phyloP scores from a whole-genome alignment of 2,797 vertebrate genomes.

The Balearica regulorum region DNA sequence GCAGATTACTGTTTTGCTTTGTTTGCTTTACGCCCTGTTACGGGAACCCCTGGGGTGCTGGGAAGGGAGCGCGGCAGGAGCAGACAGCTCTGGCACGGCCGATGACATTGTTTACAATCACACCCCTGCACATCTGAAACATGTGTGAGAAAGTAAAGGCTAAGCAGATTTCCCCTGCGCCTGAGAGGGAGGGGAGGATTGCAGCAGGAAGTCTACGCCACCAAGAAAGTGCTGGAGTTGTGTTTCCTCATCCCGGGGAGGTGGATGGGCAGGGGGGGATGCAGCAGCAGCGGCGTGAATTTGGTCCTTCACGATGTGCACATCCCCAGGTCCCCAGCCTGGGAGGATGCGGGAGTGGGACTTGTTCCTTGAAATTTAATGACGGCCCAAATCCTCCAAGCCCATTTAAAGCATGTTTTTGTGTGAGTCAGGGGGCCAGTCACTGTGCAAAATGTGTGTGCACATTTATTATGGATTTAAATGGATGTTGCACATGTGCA shows the following conservation, averaged over 20 bases:
- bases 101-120: constrained; percentile 73
- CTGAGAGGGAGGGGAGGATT: constrained; percentile 34
- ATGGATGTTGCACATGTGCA: constrained; percentile 36
- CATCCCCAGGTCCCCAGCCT: neutral
- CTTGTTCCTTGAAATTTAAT: constrained; percentile 29
- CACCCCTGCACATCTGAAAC: constrained; percentile 73
- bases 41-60: constrained; percentile 74
- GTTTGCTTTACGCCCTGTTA: constrained; percentile 77
- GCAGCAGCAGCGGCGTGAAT: neutral
- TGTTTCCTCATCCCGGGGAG: constrained; percentile 17
- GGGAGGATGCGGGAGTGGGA: neutral
- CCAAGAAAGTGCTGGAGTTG: constrained; percentile 34
- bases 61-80: constrained; percentile 67
- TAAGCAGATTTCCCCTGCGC: constrained; percentile 52
- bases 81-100: constrained; percentile 60
- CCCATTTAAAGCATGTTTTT: constrained; percentile 8
- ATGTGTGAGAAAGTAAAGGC: constrained; percentile 72
- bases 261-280: neutral
- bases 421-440: neutral
- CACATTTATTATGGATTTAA: constrained; percentile 28
- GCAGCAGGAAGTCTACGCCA: constrained; percentile 55
- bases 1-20: constrained; percentile 79
- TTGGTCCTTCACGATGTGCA: neutral
- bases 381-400: neutral
- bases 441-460: neutral